A percentile compares a stretch with the other conserved stretches of the same genome.
Evolutionary conservation across 2,888 invertebrate species (phyloP).

Genomic region (Chironomus tentans): DNA sequence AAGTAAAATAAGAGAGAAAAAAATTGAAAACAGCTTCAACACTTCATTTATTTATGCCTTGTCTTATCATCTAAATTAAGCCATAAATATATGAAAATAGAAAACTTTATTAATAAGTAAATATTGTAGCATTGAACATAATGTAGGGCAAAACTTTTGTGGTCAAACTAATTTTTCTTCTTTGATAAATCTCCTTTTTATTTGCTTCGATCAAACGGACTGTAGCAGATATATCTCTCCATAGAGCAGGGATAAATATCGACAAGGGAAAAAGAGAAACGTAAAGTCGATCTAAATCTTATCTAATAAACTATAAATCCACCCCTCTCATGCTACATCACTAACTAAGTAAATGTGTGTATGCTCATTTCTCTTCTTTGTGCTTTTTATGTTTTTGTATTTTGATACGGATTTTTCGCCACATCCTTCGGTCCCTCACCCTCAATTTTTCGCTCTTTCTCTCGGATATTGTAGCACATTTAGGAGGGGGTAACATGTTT

Average conservation of each 20-base stretch:
- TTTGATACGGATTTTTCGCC: too few relatives aligned
- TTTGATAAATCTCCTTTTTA: neutral
- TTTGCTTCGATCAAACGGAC: neutral
- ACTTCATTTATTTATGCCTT: neutral
- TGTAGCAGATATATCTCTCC: neutral
- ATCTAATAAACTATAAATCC: conserved; percentile 21
- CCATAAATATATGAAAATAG: too few relatives aligned
- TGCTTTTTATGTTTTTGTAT: neutral
- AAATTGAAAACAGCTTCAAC: neutral
- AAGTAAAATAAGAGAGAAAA: too few relatives aligned
- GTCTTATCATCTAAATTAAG: too few relatives aligned
- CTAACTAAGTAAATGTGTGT: too few relatives aligned
- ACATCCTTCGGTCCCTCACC: neutral
- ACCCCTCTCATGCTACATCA: neutral
- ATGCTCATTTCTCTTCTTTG: neutral
- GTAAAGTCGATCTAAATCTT: conserved; percentile 13
- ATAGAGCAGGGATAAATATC: neutral
- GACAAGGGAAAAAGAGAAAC: neutral
- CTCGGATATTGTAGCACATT: neutral
- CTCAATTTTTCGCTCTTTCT: neutral
- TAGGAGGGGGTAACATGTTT: too few relatives aligned
- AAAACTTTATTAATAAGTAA: neutral
- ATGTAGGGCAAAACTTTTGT: neutral
- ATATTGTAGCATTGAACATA: neutral
- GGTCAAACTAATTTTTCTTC: neutral